phyloP scores from a whole-genome alignment of 2,888 invertebrate genomes.

The Megastigmus dorsalis region DNA sequence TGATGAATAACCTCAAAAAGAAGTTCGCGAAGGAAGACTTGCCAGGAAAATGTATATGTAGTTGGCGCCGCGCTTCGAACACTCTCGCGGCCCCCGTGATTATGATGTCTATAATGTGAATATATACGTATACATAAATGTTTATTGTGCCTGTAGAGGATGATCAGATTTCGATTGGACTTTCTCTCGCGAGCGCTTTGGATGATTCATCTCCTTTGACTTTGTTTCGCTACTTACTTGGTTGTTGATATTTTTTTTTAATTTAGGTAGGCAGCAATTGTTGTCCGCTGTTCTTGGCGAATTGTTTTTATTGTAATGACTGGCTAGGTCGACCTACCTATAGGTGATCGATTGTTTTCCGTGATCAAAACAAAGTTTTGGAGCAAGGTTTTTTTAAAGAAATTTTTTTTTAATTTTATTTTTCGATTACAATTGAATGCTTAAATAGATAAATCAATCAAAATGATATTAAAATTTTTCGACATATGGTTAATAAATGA shows the following conservation, averaged over 20 bases:
- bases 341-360: neutral
- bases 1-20: constrained; percentile 22
- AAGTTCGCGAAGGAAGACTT: too few relatives aligned
- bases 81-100: neutral
- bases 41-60: neutral
- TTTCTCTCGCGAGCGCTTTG: too few relatives aligned
- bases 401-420: too few relatives aligned
- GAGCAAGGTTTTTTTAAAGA: neutral
- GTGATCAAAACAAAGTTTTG: too few relatives aligned
- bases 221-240: neutral
- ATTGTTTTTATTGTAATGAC: neutral
- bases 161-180: too few relatives aligned
- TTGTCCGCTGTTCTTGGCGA: neutral
- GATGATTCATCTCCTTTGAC: too few relatives aligned
- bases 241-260: neutral
- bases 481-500: neutral
- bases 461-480: neutral
- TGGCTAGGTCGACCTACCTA: neutral
- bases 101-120: too few relatives aligned
- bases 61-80: neutral
- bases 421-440: too few relatives aligned
- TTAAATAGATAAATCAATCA: too few relatives aligned
- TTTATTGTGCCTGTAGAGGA: too few relatives aligned
- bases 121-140: too few relatives aligned
- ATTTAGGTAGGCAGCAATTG: too few relatives aligned